Conservation (phyloP, 2,888 invertebrate genomes). For the Gryllus longicercus region DNA sequence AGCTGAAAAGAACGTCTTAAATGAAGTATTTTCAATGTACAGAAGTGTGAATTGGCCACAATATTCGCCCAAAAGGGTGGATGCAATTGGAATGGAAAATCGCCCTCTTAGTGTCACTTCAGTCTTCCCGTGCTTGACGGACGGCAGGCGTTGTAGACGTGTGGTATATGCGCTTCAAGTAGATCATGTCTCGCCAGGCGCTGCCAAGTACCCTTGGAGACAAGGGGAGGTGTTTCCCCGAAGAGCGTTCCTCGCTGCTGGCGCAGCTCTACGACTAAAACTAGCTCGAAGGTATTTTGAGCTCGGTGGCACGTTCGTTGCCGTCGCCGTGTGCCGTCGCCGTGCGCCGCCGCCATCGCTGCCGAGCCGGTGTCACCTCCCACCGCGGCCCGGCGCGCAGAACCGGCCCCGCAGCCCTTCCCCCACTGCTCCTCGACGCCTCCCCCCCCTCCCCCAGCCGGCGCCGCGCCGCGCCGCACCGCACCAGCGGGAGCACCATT, state of each 20-base stretch:
- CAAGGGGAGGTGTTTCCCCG: not conserved
- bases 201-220: too few relatives aligned
- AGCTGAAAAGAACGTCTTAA: too few relatives aligned
- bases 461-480: not conserved
- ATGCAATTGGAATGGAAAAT: too few relatives aligned
- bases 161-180: too few relatives aligned
- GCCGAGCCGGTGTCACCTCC: not conserved
- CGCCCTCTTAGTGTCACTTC: too few relatives aligned
- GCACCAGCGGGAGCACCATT: slow-evolving; percentile 52
- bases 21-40: too few relatives aligned
- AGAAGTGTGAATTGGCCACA: too few relatives aligned
- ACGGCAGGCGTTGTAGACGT: too few relatives aligned
- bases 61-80: too few relatives aligned
- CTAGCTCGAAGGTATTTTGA: not conserved
- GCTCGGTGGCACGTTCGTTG: not conserved
- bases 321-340: not conserved
- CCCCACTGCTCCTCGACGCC: slow-evolving; percentile 25
- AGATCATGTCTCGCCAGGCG: too few relatives aligned
- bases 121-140: too few relatives aligned
- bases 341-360: not conserved
- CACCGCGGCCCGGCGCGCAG: not conserved
- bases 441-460: slow-evolving; percentile 24
- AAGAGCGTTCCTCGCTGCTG: not conserved
- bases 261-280: not conserved
- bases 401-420: slow-evolving; percentile 4